Conservation (phyloP, 2,797 vertebrate genomes). For the Syngnathus rostellatus region DNA sequence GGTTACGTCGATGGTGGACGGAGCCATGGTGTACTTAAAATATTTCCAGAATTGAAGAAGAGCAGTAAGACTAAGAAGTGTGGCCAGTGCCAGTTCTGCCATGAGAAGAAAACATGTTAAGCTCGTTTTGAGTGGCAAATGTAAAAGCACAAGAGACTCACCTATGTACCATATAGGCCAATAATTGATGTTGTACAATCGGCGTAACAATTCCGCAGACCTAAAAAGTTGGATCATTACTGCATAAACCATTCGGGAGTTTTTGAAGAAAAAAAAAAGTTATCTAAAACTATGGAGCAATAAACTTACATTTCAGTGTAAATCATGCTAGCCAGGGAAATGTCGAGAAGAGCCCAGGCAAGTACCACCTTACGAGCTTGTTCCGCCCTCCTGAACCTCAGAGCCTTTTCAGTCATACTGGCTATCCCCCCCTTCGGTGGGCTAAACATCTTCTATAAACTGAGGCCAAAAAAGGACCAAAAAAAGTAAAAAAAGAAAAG, state of each 20-base stretch:
- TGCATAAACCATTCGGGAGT: background rate
- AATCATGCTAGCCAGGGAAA: constrained; percentile 90
- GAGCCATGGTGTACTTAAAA: constrained; percentile 89
- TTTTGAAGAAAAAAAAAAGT: background rate
- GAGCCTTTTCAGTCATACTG: constrained; percentile 80
- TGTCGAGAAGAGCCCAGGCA: constrained; percentile 88
- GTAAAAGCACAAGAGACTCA: constrained; percentile 55
- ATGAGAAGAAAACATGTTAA: background rate
- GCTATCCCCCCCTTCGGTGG: constrained; percentile 61
- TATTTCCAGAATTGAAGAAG: constrained; percentile 96
- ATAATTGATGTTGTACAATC: constrained; percentile 85
- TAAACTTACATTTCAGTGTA: constrained; percentile 88
- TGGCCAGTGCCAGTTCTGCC: constrained; percentile 80
- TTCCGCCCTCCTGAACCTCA: constrained; percentile 84
- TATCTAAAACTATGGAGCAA: background rate
- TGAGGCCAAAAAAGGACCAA: constrained; percentile 17
- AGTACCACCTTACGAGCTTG: constrained; percentile 83
- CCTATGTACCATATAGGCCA: constrained; percentile 96
- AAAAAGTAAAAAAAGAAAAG: background rate
- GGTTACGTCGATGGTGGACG: constrained; percentile 70
- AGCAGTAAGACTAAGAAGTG: constrained; percentile 88
- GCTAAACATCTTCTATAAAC: constrained; percentile 50
- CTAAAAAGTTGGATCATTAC: constrained; percentile 45
- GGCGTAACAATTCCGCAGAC: constrained; percentile 84
- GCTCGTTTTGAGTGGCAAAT: background rate